These are phyloP conservation scores for Pterocles orientalis DNA, from an alignment of 2,113 vertebrate species.

Conservation along the genomic window DNA sequence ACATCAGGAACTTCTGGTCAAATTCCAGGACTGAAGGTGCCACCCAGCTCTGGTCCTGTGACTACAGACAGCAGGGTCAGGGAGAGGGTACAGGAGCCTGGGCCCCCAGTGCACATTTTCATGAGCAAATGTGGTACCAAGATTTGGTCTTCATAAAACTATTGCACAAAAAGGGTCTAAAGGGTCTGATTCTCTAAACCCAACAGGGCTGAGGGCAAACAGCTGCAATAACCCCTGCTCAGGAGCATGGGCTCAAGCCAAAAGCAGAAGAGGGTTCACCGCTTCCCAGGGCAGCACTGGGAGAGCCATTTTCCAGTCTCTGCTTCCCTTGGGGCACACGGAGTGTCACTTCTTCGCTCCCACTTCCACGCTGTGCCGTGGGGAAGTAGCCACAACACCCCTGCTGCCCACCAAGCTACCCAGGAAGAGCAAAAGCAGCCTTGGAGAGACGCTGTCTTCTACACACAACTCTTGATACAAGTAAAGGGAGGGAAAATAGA, in stretches of 20 bases:
- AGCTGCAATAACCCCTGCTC: not conserved
- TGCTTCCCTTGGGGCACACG: not conserved
- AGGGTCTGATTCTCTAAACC: not conserved
- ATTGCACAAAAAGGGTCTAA: not conserved
- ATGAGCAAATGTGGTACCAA: not conserved
- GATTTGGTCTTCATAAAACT: not conserved
- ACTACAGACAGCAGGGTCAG: not conserved
- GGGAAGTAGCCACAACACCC: not conserved
- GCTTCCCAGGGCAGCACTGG: not conserved
- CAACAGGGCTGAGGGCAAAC: not conserved
- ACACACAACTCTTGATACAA: not conserved
- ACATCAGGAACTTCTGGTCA: not conserved
- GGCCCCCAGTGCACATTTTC: not conserved
- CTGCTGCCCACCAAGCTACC: not conserved
- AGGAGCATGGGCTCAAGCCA: not conserved
- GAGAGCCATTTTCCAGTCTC: not conserved
- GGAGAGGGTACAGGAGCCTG: not conserved
- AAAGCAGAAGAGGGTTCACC: not conserved
- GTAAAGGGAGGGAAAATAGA: not conserved
- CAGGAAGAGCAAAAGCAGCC: not conserved
- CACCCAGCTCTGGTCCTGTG: not conserved
- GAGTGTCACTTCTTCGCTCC: not conserved
- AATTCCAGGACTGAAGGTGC: not conserved
- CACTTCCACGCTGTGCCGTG: not conserved
- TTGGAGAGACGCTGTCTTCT: not conserved